These are phyloP conservation scores for Rhopalosiphum maidis DNA, from an alignment of 1,140 invertebrate genomes.

Conservation along the genomic window DNA sequence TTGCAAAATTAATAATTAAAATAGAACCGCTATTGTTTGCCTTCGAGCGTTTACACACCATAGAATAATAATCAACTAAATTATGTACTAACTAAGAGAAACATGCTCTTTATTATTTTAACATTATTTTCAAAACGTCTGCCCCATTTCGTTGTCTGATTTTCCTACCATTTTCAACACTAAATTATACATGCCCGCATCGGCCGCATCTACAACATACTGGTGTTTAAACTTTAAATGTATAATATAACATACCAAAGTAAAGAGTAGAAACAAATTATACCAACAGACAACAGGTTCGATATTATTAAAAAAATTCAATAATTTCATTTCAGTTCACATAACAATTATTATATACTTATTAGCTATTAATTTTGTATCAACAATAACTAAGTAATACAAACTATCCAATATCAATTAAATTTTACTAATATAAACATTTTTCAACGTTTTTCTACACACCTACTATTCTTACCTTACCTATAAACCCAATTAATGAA, in stretches of 20 bases:
- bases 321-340: not conserved
- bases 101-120: slow-evolving; percentile 40
- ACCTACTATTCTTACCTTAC: no score
- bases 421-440: not conserved
- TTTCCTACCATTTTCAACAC: not conserved
- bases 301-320: not conserved
- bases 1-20: slow-evolving; percentile 47
- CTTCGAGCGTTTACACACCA: slow-evolving; percentile 17
- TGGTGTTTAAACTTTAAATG: slow-evolving; percentile 1
- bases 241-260: not conserved
- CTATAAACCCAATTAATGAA: no score
- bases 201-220: slow-evolving; percentile 9
- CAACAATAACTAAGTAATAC: not conserved
- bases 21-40: slow-evolving; percentile 36
- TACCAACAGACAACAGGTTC: not conserved
- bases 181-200: not conserved
- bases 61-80: slow-evolving; percentile 49
- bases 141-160: slow-evolving; percentile 8
- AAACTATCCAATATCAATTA: not conserved
- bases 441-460: no score
- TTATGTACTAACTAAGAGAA: slow-evolving; percentile 28
- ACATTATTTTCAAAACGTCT: slow-evolving; percentile 28
- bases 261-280: not conserved
- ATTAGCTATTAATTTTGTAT: not conserved
- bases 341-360: not conserved